Evolutionary conservation across 1,140 invertebrate species (phyloP).

Genomic region (Drosophila orosa): DNA sequence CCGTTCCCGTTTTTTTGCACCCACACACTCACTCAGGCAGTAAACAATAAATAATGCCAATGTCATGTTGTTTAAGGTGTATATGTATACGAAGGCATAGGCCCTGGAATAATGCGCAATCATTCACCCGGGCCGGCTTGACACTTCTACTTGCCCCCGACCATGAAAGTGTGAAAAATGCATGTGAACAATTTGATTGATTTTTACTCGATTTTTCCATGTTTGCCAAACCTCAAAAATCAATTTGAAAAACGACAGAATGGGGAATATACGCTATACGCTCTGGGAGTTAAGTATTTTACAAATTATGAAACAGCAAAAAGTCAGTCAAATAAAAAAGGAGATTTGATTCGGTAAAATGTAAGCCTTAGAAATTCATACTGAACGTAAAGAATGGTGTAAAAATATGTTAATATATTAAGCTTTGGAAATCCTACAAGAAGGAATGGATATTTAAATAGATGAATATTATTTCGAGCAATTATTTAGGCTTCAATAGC

Average conservation of each 20-base stretch:
- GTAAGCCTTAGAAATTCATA: background rate
- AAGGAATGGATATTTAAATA: too few relatives aligned
- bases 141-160: conserved; percentile 11
- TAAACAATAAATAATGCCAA: conserved; percentile 76
- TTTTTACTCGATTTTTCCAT: conserved; percentile 39
- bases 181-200: conserved; percentile 68
- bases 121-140: conserved; percentile 43
- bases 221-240: conserved; percentile 35
- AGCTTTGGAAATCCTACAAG: too few relatives aligned
- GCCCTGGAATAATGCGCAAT: conserved; percentile 63
- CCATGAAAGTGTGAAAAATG: conserved; percentile 46
- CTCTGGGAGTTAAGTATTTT: background rate
- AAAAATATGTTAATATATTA: too few relatives aligned
- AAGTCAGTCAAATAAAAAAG: background rate
- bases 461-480: too few relatives aligned
- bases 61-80: conserved; percentile 65
- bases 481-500: too few relatives aligned
- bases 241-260: conserved; percentile 7
- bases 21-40: conserved; percentile 26
- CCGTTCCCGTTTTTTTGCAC: conserved; percentile 47
- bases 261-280: background rate
- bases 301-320: background rate
- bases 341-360: background rate
- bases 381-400: too few relatives aligned
- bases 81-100: conserved; percentile 25